phyloP scores from a whole-genome alignment of 2,113 vertebrate species.

The Calidris pugnax region DNA sequence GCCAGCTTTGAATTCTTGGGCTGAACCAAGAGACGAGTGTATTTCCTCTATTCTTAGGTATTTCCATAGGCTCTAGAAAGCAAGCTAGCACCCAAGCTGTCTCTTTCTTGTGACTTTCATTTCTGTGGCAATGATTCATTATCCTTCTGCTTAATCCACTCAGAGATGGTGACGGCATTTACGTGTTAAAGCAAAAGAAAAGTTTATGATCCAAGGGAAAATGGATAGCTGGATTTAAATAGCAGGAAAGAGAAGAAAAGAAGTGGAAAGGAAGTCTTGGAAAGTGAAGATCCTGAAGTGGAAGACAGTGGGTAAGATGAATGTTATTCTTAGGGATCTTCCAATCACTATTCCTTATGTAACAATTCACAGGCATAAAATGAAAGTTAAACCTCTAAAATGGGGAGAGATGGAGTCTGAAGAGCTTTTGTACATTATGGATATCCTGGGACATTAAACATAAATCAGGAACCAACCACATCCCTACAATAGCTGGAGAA shows the following conservation, averaged over 20 bases:
- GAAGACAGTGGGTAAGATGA: neutral
- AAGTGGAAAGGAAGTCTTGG: neutral
- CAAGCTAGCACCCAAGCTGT: neutral
- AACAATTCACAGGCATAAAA: neutral
- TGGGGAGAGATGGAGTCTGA: neutral
- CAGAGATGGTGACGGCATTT: neutral
- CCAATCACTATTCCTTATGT: neutral
- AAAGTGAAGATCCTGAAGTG: neutral
- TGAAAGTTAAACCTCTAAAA: neutral
- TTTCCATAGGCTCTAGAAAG: neutral
- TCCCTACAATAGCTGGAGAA: neutral
- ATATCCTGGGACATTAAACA: neutral
- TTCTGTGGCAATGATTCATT: neutral
- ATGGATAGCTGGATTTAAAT: neutral
- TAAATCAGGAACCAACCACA: neutral
- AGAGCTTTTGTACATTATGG: neutral
- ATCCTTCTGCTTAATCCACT: neutral
- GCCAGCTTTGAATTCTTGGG: neutral
- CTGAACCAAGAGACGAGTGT: rapidly evolving
- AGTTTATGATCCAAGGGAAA: neutral
- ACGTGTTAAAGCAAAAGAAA: neutral
- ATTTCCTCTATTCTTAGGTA: neutral
- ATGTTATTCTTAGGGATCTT: neutral
- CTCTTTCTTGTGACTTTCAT: neutral
- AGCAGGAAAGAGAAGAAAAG: neutral